Evolutionary conservation across 2,113 vertebrate genomes (phyloP).

Genomic region (Campylorhamphus procurvoides): DNA sequence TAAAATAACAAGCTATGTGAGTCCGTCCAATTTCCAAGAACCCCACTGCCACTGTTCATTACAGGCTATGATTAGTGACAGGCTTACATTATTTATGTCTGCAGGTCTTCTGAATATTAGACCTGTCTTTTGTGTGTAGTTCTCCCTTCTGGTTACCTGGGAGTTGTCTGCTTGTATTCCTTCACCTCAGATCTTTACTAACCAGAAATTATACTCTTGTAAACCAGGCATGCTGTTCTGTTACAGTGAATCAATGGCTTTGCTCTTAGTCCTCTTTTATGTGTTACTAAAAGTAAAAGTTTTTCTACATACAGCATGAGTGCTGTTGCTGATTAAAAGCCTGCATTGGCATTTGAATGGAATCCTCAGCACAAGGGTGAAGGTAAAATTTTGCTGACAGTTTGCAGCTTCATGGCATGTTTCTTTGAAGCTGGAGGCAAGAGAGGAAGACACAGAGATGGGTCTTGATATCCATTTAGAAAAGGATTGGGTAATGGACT

Average conservation of each 20-base stretch:
- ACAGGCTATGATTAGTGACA: neutral
- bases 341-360: neutral
- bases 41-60: conserved; percentile 25
- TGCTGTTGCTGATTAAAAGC: neutral
- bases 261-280: neutral
- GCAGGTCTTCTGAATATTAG: conserved; percentile 21
- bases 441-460: neutral
- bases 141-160: conserved; percentile 46
- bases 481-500: neutral
- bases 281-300: neutral
- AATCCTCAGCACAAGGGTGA: neutral
- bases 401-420: neutral
- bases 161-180: conserved; percentile 36
- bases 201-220: conserved; percentile 22
- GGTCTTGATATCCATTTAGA: neutral
- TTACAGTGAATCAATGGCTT: conserved; percentile 2
- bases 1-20: conserved; percentile 44
- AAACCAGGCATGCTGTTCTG: neutral
- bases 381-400: neutral
- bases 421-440: neutral
- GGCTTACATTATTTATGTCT: conserved; percentile 7
- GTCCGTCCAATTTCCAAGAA: conserved; percentile 3
- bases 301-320: neutral
- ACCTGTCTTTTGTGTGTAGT: neutral
- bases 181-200: conserved; percentile 7